Base-by-base conservation (phyloP, 2,797 vertebrate genomes). In the Sebastes hopkinsi region DNA sequence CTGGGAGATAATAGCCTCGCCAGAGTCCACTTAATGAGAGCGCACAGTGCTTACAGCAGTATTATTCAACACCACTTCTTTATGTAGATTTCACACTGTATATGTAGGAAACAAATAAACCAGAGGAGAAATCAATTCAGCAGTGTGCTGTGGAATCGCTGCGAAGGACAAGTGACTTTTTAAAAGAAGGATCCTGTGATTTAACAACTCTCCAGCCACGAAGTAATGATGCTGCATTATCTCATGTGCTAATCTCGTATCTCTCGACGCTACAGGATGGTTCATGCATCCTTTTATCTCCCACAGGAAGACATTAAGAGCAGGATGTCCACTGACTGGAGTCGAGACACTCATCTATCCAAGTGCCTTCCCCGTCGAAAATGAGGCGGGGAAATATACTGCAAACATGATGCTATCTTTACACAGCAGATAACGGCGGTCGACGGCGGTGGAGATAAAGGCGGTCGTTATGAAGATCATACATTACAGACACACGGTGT, bases 301-400 rank as follows among this genome's bases (percentile, higher is more conserved):
- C 30, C 79, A 78, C 88, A 80, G 91, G 92, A 92, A 92, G 83
- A 90, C 91, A 93, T 94, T 92, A 93, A 85, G 78, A 80, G 67
- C 92, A 92, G 88, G 90, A 89, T 88, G 88, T 92, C 69, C 85
- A 87, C 66, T 2, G 10, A 81, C 42, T 75, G 77, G 30, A 85
- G 67, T 30, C 32, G 5, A 81, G 61, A 77, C 56, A 56, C 75
- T 92, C 79, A 88, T 90, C 80, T 71, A 83, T 85, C 86, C 67
- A 32, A 77, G 81, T 71, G 83, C 52, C 68, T 52, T 75, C 23
- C 60, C 55, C 3, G 2, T 16, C 36, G 50, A 66, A 85, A 82
- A 89, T 52, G 75, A 91, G 84, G 56, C 27, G 2, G 38, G 59
- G 30, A 54, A 73, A 66, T 23, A 52, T 52, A 66, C 42, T 18